phyloP scores from a whole-genome alignment of 2,113 vertebrate genomes.

The Orcinus orca region DNA sequence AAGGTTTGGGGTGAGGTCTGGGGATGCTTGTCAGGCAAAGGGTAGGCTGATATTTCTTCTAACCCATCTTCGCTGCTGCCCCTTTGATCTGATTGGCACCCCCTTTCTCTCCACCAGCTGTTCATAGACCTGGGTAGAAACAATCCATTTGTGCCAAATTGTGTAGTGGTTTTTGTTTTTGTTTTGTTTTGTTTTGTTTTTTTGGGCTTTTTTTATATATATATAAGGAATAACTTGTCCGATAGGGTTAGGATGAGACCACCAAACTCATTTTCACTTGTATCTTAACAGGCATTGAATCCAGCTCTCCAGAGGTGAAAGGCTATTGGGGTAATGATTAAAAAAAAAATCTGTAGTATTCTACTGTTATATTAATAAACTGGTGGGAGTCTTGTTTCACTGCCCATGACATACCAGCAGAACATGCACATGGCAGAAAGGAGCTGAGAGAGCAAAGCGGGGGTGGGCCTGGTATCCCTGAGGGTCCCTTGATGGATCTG shows the following conservation, averaged over 20 bases:
- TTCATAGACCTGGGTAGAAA: conserved; percentile 77
- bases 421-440: conserved; percentile 75
- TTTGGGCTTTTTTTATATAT: conserved; percentile 67
- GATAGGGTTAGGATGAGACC: conserved; percentile 80
- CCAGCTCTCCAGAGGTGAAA: conserved; percentile 89
- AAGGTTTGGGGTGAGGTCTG: conserved; percentile 68
- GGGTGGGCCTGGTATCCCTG: conserved; percentile 62
- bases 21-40: conserved; percentile 70
- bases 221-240: conserved; percentile 80
- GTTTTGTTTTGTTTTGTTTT: conserved; percentile 56
- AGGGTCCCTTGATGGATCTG: conserved; percentile 69
- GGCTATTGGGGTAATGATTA: conserved; percentile 88
- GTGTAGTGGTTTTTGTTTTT: conserved; percentile 65
- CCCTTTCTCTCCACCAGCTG: conserved; percentile 72
- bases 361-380: conserved; percentile 83
- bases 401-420: conserved; percentile 75
- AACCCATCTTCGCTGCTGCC: conserved; percentile 60
- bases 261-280: conserved; percentile 87
- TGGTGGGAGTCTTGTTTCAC: conserved; percentile 82
- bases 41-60: conserved; percentile 73
- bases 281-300: conserved; percentile 89
- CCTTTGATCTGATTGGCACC: conserved; percentile 72
- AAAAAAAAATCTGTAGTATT: conserved; percentile 85
- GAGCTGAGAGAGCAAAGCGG: conserved; percentile 70
- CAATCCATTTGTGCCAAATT: conserved; percentile 75